A percentile compares a stretch with the other conserved stretches of the same genome.
Evolutionary conservation across 2,113 vertebrate genomes (phyloP).

Genomic region (Microcebus tavaratra): DNA sequence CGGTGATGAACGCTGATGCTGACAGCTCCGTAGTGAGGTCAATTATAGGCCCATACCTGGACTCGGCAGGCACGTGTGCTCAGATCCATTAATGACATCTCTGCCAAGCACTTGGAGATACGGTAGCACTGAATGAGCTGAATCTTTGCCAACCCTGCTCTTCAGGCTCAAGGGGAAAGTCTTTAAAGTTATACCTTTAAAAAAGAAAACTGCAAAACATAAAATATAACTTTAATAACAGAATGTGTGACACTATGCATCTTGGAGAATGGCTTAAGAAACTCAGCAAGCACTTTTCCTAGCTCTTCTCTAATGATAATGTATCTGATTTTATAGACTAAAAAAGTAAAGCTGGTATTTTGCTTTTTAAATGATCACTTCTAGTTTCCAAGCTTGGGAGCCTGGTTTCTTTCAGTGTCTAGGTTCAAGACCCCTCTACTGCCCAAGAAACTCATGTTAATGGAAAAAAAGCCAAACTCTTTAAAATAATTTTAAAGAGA

Average conservation of each 20-base stretch:
- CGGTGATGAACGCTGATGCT: neutral
- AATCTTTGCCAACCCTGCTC: neutral
- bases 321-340: neutral
- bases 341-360: neutral
- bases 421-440: neutral
- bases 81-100: neutral
- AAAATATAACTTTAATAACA: conserved; percentile 39
- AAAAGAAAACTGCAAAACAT: neutral
- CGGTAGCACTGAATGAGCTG: neutral
- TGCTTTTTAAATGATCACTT: neutral
- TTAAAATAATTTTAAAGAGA: too few relatives aligned
- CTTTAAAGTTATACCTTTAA: neutral
- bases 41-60: neutral
- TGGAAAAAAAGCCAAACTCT: too few relatives aligned
- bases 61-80: neutral
- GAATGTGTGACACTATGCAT: neutral
- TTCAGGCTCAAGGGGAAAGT: conserved; percentile 12
- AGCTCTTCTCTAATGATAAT: neutral
- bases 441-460: neutral
- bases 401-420: neutral
- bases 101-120: neutral
- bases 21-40: neutral
- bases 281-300: neutral
- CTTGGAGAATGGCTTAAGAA: conserved; percentile 3
- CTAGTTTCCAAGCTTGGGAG: neutral